Conservation (phyloP, 2,797 vertebrate species). For the Spheniscus humboldti region DNA sequence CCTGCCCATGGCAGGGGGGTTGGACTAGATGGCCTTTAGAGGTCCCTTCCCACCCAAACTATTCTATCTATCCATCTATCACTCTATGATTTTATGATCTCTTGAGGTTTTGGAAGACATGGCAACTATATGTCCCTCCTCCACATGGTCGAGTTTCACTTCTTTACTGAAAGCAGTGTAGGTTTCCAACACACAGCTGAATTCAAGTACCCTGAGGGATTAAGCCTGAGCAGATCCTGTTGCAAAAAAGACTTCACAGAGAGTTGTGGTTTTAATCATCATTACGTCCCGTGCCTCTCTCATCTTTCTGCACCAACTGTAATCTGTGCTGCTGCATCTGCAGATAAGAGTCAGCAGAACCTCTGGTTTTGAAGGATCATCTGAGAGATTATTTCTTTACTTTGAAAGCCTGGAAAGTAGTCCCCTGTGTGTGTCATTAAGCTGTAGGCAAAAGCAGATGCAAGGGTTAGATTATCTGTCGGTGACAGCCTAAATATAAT, state of each 20-base stretch:
- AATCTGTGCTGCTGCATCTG: not conserved
- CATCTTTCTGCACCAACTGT: slow-evolving; percentile 1
- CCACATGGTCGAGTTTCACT: fast-evolving
- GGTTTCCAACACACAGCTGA: not conserved
- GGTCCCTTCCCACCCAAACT: too few species aligned
- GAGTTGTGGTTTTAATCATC: not conserved
- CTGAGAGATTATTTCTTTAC: not conserved
- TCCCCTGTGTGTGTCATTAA: not conserved
- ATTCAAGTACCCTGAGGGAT: not conserved
- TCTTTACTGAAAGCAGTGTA: not conserved
- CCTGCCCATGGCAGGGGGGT: too few species aligned
- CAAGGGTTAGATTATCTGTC: not conserved
- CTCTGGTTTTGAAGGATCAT: not conserved
- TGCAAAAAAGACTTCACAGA: not conserved
- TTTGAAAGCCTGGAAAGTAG: not conserved
- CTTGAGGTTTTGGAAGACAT: not conserved
- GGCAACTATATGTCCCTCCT: not conserved
- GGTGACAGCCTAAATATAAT: not conserved
- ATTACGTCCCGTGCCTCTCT: not conserved
- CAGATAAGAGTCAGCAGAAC: slow-evolving; percentile 16
- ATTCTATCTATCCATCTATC: too few species aligned
- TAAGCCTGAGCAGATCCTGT: not conserved
- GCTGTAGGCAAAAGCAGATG: slow-evolving; percentile 1
- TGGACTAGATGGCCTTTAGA: too few species aligned
- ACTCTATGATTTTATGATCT: not conserved